Base-by-base conservation (phyloP, 2,797 vertebrate genomes). In the Gambelia wislizenii region DNA sequence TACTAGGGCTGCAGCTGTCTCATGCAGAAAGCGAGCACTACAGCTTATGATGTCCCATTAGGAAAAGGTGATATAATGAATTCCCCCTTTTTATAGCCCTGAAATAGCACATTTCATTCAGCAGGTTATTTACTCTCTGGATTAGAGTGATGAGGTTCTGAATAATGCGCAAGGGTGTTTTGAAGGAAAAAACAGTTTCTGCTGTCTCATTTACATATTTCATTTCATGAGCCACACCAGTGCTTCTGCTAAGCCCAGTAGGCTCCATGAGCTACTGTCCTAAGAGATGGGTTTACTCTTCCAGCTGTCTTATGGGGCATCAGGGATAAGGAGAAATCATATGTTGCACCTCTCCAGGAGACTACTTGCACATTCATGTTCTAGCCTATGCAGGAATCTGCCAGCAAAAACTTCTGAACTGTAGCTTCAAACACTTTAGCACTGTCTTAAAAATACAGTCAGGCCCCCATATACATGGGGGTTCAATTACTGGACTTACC, bases 41-140 rank as follows among this genome's bases (percentile, higher is more conserved):
- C 89, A 87, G 91, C 93, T 93, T 93, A 90, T 47, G 92, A 95
- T 94, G 95, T 94, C 94, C 95, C 94, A 92, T 95, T 95, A 96
- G 95, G 95, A 95, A 95, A 96, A 97, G 95, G 94, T 96, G 95
- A 96, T 94, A 91, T 93, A 86, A 92, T 95, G 93, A 96, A 96
- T 97, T 96, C 95, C 86, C n/a, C 91, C 91, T 82, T 94, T 96
- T 96, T 94, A 95, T 94, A 94, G 96, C 91, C 93, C 92, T 93
- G 92, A 90, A 96, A 91, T 93, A 96, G 96, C 95, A 97, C 83
- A 91, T 95, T 94, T 96, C 96, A 97, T 95, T 94, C 82, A 80
- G 85, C 93, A 93, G 90, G 93, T 96, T 97, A 95, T 96, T 94
- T 96, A 96, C 92, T 89, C 92, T 90, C 82, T 85, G 88, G 94